phyloP scores from a whole-genome alignment of 2,888 invertebrate species.

The Eilema sororculum region DNA sequence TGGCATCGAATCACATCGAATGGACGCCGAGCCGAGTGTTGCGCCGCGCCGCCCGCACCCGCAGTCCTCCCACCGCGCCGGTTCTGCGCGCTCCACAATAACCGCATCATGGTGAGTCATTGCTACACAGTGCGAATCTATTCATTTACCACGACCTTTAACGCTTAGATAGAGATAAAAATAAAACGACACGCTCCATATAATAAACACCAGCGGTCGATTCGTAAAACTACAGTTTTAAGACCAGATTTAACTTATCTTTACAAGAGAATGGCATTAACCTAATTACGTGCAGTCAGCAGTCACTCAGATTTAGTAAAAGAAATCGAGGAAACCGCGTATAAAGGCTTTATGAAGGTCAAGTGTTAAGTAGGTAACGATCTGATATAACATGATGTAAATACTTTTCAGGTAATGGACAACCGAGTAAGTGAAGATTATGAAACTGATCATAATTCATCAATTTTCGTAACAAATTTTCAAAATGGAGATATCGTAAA shows the following conservation, averaged over 20 bases:
- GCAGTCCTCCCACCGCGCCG: slow-evolving; percentile 84
- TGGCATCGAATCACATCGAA: slow-evolving; percentile 70
- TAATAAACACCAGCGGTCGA: slow-evolving; percentile 43
- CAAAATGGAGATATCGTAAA: slow-evolving; percentile 87
- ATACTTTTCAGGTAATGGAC: slow-evolving; percentile 84
- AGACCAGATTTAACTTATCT: slow-evolving; percentile 26
- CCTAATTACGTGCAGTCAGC: slow-evolving; percentile 63
- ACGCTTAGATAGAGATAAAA: slow-evolving; percentile 58
- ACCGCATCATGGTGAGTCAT: slow-evolving; percentile 86
- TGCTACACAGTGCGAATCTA: slow-evolving; percentile 79
- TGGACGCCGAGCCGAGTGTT: slow-evolving; percentile 63
- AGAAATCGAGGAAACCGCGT: slow-evolving; percentile 61
- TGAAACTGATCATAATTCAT: slow-evolving; percentile 78
- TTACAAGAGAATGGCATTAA: slow-evolving; percentile 53
- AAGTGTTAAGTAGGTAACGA: slow-evolving; percentile 42
- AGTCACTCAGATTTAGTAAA: slow-evolving; percentile 55
- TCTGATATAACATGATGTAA: slow-evolving; percentile 51
- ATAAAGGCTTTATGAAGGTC: slow-evolving; percentile 60
- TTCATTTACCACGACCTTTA: slow-evolving; percentile 76
- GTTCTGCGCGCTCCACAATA: slow-evolving; percentile 80
- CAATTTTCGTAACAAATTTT: slow-evolving; percentile 87
- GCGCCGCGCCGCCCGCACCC: slow-evolving; percentile 78
- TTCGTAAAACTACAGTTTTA: slow-evolving; percentile 33
- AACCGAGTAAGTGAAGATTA: slow-evolving; percentile 78
- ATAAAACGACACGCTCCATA: slow-evolving; percentile 59